Conservation (phyloP, 1,140 invertebrate species). For the Pogonomyrmex barbatus region DNA sequence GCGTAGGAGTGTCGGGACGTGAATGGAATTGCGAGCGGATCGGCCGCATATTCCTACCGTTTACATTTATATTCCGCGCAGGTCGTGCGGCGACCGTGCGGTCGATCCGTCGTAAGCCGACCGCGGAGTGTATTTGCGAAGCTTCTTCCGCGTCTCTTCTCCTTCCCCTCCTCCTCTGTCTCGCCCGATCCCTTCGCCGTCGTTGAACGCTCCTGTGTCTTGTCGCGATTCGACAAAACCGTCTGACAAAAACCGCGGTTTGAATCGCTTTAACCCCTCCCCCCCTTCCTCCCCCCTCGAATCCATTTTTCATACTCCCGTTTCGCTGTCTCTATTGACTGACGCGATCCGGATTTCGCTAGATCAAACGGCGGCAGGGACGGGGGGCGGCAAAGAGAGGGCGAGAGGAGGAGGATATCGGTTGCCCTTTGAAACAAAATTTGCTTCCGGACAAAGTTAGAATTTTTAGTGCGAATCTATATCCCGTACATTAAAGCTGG, state of each 20-base stretch:
- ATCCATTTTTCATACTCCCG: conserved; percentile 55
- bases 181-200: neutral
- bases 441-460: conserved; percentile 62
- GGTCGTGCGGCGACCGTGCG: neutral
- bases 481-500: conserved; percentile 48
- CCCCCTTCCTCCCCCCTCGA: neutral
- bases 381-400: neutral
- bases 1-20: conserved; percentile 70
- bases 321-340: conserved; percentile 49
- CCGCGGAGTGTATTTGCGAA: conserved; percentile 61
- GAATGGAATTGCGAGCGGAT: conserved; percentile 74
- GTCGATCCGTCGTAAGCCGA: conserved; percentile 33
- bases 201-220: conserved; percentile 43
- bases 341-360: conserved; percentile 35
- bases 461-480: conserved; percentile 51
- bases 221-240: conserved; percentile 50
- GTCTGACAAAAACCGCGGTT: conserved; percentile 35
- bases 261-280: conserved; percentile 38
- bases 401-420: conserved; percentile 5
- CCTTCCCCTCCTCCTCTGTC: neutral
- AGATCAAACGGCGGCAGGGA: conserved; percentile 37
- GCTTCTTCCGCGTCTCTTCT: neutral
- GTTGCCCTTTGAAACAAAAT: conserved; percentile 59
- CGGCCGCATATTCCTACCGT: conserved; percentile 59
- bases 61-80: conserved; percentile 75